Evolutionary conservation across 2,888 invertebrate species (phyloP), one percentile per base, ranked within the genome.

Genomic region (Melinaea menophilus): DNA sequence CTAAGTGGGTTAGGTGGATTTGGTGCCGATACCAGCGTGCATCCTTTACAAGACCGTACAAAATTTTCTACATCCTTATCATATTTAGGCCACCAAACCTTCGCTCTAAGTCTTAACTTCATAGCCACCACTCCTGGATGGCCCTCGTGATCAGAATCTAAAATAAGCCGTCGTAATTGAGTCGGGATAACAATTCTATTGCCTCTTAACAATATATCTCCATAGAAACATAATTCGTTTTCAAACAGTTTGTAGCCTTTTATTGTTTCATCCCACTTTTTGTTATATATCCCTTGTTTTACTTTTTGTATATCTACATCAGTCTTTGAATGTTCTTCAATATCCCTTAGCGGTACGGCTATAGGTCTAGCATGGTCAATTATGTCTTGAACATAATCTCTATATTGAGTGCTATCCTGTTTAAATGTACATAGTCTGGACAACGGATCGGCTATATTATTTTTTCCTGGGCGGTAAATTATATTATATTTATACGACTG

Each of bases 371-470:
- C 48, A 5, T 47, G 11, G 37, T 65, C 37, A 4, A 64, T 62
- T 13, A 71, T 63, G 5, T 67, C 56, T 22, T 67, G 55, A 7
- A 71, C 48, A 57, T 70, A 51, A 34, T 66, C n/a, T 3, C 5
- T 73, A n/a, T 22, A 4, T 47, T 2, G 4, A 73, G 68, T 58
- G 33, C 9, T 31, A 37, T 46, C 11, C 45, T 34, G 3, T 12
- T 37, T 2, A 3, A 37, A 12, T 59, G 37, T 59, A 31, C 61
- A 57, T 1, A 65, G 31, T 31, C 65, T 35, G 63, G 70, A 71
- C 67, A 70, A 70, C 69, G 72, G 69, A 69, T 71, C 63, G 11
- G 79, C 79, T 0, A 79, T 78, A 59, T 79, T 78, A 0, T 22
- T 56, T 37, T 73, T 74, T 0, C 75, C 75, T 0, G 74, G 72